Conservation (phyloP, 2,888 invertebrate species). For the Catotricha subobsoleta region DNA sequence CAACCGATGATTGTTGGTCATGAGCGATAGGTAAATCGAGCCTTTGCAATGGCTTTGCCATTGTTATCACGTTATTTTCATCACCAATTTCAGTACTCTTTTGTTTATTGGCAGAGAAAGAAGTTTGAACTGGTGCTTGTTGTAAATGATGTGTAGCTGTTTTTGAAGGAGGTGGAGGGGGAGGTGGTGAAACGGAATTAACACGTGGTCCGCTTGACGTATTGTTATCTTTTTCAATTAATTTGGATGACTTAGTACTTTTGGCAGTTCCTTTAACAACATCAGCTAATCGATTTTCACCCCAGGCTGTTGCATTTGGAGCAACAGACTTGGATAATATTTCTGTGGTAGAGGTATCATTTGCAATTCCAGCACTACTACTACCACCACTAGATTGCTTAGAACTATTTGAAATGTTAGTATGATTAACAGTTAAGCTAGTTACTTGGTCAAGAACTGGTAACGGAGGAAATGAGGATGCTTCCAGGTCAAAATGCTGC, state of each 20-base stretch:
- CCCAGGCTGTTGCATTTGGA: slow-evolving; percentile 30
- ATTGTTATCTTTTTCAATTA: slow-evolving; percentile 19
- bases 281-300: slow-evolving; percentile 51
- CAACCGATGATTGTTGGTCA: slow-evolving; percentile 18
- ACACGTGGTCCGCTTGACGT: background rate
- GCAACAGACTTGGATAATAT: too few relatives aligned
- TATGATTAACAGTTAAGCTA: background rate
- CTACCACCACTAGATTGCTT: too few relatives aligned
- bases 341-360: too few relatives aligned
- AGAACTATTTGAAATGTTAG: background rate
- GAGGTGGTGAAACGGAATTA: slow-evolving; percentile 12
- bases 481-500: slow-evolving; percentile 58
- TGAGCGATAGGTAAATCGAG: slow-evolving; percentile 13
- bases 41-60: background rate
- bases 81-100: slow-evolving; percentile 19
- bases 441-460: slow-evolving; percentile 24
- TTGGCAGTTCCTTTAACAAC: slow-evolving; percentile 59
- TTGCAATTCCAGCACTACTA: too few relatives aligned
- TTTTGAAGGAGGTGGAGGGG: slow-evolving; percentile 15
- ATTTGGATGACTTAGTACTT: slow-evolving; percentile 17
- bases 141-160: too few relatives aligned
- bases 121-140: too few relatives aligned
- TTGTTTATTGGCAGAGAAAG: slow-evolving; percentile 11
- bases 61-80: slow-evolving; percentile 1
- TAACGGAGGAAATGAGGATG: slow-evolving; percentile 61